A percentile compares a stretch with the other conserved stretches of the same genome.
Conservation (phyloP, 2,113 vertebrate species). For the Fregata magnificens region DNA sequence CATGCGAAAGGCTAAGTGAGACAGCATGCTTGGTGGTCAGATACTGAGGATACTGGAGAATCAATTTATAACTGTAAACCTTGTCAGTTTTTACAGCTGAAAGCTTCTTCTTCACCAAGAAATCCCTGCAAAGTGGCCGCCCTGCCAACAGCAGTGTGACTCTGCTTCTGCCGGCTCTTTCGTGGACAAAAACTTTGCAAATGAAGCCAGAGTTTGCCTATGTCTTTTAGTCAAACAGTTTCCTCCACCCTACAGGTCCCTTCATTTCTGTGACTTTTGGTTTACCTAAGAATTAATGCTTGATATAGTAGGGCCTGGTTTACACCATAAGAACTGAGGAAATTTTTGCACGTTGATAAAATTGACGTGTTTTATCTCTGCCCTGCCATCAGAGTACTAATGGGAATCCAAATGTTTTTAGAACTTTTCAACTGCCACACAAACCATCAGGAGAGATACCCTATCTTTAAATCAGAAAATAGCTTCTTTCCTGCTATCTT, state of each 20-base stretch:
- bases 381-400: constrained; percentile 42
- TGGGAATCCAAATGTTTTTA: constrained; percentile 63
- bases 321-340: constrained; percentile 29
- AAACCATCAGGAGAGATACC: constrained; percentile 22
- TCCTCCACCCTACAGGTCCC: background rate
- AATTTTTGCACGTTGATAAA: constrained; percentile 19
- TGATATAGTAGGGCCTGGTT: constrained; percentile 5
- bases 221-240: background rate
- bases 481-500: constrained; percentile 57
- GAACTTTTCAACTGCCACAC: constrained; percentile 57
- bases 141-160: background rate
- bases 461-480: constrained; percentile 68
- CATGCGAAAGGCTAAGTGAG: background rate
- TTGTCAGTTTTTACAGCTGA: constrained; percentile 4
- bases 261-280: constrained; percentile 1
- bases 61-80: background rate
- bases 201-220: background rate
- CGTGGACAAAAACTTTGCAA: background rate
- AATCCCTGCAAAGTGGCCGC: background rate
- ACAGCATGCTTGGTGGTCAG: background rate
- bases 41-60: background rate
- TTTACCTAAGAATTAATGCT: constrained; percentile 31
- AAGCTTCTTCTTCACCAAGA: background rate
- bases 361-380: constrained; percentile 60
- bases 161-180: background rate